Conservation (phyloP, 2,888 invertebrate species). For the Sinodicranocentrus sp. region DNA sequence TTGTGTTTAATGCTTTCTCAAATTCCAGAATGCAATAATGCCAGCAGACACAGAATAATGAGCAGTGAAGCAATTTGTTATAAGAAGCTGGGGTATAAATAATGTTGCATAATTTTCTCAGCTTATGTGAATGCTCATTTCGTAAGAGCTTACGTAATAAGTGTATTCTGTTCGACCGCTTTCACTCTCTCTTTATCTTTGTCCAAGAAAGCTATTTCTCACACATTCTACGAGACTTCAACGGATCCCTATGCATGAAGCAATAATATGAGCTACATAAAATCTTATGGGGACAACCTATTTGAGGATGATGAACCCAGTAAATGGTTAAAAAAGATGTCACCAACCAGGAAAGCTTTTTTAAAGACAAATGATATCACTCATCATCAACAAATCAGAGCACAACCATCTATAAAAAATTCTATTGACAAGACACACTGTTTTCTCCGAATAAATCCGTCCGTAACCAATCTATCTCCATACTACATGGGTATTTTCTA, state of each 20-base stretch:
- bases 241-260: neutral
- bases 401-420: neutral
- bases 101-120: neutral
- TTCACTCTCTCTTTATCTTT: neutral
- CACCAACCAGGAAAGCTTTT: no score
- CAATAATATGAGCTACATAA: neutral
- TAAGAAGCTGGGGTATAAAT: neutral
- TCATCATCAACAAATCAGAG: neutral
- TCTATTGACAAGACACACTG: neutral
- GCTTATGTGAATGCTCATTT: neutral
- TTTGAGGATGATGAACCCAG: neutral
- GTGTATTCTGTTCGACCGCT: neutral
- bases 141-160: neutral
- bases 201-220: neutral
- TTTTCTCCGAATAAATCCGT: neutral
- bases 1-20: no score
- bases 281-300: neutral
- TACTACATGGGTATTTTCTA: neutral
- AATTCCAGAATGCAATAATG: neutral
- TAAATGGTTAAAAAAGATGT: neutral
- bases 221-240: neutral
- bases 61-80: neutral
- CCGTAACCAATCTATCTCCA: neutral
- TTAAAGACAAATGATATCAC: conserved; percentile 17
- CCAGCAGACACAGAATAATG: neutral